Base-by-base conservation (phyloP, 2,888 invertebrate genomes). In the Anoncus sp. region DNA sequence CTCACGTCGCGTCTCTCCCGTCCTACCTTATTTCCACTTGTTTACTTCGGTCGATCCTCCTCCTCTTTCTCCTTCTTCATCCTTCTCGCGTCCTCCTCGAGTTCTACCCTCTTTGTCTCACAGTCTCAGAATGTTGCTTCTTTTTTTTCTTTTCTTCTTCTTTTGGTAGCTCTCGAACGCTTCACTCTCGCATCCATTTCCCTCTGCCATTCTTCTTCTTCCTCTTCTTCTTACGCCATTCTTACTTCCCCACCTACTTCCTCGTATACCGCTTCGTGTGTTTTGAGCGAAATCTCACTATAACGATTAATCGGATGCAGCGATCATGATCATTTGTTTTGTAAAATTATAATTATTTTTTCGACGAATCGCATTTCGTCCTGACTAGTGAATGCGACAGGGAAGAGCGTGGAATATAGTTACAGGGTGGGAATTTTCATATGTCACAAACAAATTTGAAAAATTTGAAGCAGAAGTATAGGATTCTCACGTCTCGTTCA, bases 21-120 rank as follows among this genome's bases (percentile, higher is more conserved):
- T 85, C 86, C 85, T 82, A 84, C 82, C 80, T 83, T 85, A 83
- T 38, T 62, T 87, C 87, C 87, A 87, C 87, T 88, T 87, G 87
- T 88, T 88, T 87, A 87, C 88, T 88, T 86, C 87, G 84, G 47
- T 66, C 79, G 75, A 75, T 59, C 79, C 78, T 74, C 47, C 67
- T 51, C 72, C 66, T 60, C 27, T 65, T 67, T 73, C 70, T 65
- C 76, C 47, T 53, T 22, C 75, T 75, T 70, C 77, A n/a, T n/a
- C n/a, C n/a, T n/a, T n/a, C 62, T 67, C 71, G 16, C 49, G 49
- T 67, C 27, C 45, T 45, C 69, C 45, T 49, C 77, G 35, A 16
- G 16, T 57, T 16, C 60, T 62, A 12, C 51, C 57, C 60, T 43
- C 65, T 60, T 72, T 70, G 51, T 60, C 73, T 73, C 77, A 57